Evolutionary conservation across 2,888 invertebrate genomes (phyloP), one percentile per base, ranked within the genome.

Genomic region (Epiblema foenella): DNA sequence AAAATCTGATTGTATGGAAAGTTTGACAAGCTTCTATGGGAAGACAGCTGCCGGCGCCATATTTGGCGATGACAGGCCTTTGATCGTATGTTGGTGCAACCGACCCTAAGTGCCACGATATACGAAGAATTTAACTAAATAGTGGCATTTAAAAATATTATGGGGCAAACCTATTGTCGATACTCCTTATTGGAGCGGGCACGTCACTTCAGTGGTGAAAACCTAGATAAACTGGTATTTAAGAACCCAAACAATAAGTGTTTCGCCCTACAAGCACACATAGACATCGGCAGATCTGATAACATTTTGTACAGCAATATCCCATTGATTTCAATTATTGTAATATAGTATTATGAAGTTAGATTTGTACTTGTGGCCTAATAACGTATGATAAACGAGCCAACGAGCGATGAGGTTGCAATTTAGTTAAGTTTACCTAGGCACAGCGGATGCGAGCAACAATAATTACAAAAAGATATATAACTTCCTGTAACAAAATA

Each of bases 321-420:
- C 56, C 56, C 52, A 15, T 65, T 70, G 51, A 42, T 65, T 70
- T 54, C 15, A 42, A 52, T 63, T 15, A 24, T 56, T 52, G n/a
- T 58, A 71, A 62, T 46, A 67, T 71, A 71, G 60, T 66, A 57
- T 60, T 67, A 60, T 39, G 60, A 29, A 56, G 52, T 56, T 70
- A 63, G 57, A 37, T 72, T 65, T 59, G 68, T 60, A 57, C 68
- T 67, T 73, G 74, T 76, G 77, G 77, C 77, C 78, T 78, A 77
- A 77, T 63, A 57, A 70, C 42, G 63, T 71, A 72, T 64, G 56
- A 67, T 66, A 69, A 33, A 66, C 70, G 49, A 71, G 49, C 29
- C 67, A 71, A 62, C 71, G 71, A 67, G 62, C 29, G 71, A 62
- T 72, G 68, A 63, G 63, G 63, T 72, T 72, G 72, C 68, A 54